These are phyloP conservation scores for Oceanites oceanicus DNA, from an alignment of 2,113 vertebrate species.

Conservation along the genomic window DNA sequence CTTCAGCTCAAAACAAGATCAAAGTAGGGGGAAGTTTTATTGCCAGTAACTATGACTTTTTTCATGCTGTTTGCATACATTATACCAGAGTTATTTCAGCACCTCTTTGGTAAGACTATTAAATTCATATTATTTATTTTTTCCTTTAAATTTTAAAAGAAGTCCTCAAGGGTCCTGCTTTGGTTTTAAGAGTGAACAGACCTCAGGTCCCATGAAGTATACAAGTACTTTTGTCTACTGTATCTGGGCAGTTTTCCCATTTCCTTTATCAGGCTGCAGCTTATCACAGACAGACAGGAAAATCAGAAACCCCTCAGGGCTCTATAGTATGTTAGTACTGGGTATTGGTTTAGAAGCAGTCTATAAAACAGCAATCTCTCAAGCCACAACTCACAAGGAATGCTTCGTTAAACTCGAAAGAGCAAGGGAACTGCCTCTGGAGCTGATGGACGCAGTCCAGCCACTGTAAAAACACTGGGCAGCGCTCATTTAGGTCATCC, in stretches of 20 bases:
- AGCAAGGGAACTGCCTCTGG: conserved; percentile 98
- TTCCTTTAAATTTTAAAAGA: not conserved
- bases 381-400: conserved; percentile 87
- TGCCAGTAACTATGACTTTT: not conserved
- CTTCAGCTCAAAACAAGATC: not conserved
- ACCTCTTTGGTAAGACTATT: not conserved
- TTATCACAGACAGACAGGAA: not conserved
- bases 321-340: not conserved
- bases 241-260: not conserved
- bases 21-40: not conserved
- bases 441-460: conserved; percentile 98
- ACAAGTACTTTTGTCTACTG: not conserved
- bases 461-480: conserved; percentile 98
- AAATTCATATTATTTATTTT: not conserved
- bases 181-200: not conserved
- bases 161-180: not conserved
- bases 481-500: conserved; percentile 94
- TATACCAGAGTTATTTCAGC: not conserved
- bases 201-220: not conserved
- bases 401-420: conserved; percentile 98
- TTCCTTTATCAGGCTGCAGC: not conserved
- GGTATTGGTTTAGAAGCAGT: not conserved
- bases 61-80: not conserved
- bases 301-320: not conserved
- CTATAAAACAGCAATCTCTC: not conserved